These are phyloP conservation scores for Pollenia griseotomentosa DNA, from an alignment of 2,888 invertebrate species.

Conservation along the genomic window DNA sequence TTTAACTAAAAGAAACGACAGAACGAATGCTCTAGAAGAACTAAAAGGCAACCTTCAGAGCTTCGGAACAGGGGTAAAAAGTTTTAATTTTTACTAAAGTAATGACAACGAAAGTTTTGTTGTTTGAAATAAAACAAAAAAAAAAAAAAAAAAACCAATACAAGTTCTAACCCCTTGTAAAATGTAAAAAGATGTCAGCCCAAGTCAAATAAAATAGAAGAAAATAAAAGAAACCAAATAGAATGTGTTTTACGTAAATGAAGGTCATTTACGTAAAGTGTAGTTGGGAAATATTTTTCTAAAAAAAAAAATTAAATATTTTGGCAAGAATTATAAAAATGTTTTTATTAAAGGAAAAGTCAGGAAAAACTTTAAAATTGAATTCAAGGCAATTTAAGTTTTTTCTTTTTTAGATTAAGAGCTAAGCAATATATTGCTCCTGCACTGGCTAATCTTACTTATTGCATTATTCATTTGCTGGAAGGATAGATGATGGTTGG, in stretches of 20 bases:
- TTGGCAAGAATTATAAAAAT: slow-evolving; percentile 25
- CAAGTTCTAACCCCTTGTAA: slow-evolving; percentile 51
- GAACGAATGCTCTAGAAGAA: slow-evolving; percentile 2
- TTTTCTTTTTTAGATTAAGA: slow-evolving; percentile 6
- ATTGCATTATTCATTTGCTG: slow-evolving; percentile 58
- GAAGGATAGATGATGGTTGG: slow-evolving; percentile 12
- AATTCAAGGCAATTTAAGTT: slow-evolving; percentile 29
- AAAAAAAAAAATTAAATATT: neutral
- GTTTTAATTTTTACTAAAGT: slow-evolving; percentile 36
- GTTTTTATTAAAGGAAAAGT: neutral
- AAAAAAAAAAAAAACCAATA: slow-evolving; percentile 29
- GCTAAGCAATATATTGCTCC: neutral
- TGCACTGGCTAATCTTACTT: slow-evolving; percentile 26
- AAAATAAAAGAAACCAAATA: slow-evolving; percentile 7
- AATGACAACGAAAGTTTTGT: slow-evolving; percentile 61
- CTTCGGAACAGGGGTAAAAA: slow-evolving; percentile 9
- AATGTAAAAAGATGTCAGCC: slow-evolving; percentile 58
- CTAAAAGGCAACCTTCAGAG: slow-evolving; percentile 29
- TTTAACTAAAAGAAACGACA: slow-evolving; percentile 20
- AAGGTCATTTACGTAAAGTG: slow-evolving; percentile 52
- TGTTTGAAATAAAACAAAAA: slow-evolving; percentile 10
- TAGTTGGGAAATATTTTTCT: neutral
- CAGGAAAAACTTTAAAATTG: slow-evolving; percentile 27
- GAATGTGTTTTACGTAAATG: slow-evolving; percentile 51
- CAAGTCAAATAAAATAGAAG: slow-evolving; percentile 39